Conservation (phyloP, 2,888 invertebrate species). For the Diarsia dahlii region DNA sequence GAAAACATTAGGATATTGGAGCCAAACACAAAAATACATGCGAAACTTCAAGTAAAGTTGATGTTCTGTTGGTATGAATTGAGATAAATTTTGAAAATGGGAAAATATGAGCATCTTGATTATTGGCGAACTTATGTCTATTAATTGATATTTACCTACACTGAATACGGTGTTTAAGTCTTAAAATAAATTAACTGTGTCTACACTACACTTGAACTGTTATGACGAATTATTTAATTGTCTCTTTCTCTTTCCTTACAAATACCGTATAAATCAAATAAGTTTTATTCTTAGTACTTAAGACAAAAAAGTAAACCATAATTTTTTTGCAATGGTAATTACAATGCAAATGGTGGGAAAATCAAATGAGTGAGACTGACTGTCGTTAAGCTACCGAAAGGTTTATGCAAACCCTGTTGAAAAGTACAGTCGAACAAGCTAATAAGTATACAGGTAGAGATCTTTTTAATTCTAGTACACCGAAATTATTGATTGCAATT, state of each 20-base stretch:
- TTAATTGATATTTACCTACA: neutral
- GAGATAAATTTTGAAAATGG: no score
- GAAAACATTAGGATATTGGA: neutral
- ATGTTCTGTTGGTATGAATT: neutral
- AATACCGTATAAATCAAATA: conserved; percentile 26
- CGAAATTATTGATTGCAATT: no score
- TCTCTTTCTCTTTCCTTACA: conserved; percentile 22
- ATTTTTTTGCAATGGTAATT: no score
- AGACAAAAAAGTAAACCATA: no score
- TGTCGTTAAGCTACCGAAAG: neutral
- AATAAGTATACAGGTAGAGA: no score
- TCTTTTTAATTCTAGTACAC: no score
- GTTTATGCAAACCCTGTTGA: neutral
- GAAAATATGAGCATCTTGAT: neutral
- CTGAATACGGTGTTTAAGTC: no score
- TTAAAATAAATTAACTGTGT: conserved; percentile 2
- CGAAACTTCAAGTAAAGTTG: neutral
- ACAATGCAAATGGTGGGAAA: no score
- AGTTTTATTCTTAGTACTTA: conserved; percentile 8
- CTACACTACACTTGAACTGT: conserved; percentile 1
- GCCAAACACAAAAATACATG: no score
- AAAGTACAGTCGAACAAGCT: neutral
- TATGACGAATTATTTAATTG: conserved; percentile 8
- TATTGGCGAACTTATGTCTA: neutral
- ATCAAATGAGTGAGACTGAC: neutral